Conservation (phyloP, 2,113 vertebrate genomes). For the Perognathus longimembris region DNA sequence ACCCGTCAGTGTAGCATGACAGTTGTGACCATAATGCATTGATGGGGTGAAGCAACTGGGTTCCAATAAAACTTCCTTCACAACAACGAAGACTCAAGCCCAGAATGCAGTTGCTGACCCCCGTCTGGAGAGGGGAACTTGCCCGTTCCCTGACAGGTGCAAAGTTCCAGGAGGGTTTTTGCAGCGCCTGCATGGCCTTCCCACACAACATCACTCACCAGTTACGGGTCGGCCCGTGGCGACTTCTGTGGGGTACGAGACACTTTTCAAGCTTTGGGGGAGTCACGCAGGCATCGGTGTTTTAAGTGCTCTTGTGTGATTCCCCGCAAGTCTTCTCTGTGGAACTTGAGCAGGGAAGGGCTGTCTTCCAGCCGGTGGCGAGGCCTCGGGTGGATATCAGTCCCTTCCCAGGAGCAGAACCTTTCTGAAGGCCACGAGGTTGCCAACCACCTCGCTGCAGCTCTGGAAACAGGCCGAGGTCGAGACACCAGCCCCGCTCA, state of each 20-base stretch:
- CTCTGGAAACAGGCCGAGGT: background rate
- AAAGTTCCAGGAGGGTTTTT: background rate
- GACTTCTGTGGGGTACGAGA: background rate
- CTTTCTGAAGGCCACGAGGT: background rate
- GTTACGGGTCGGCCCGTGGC: background rate
- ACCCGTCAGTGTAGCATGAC: background rate
- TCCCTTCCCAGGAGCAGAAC: too few species aligned
- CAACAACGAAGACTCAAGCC: background rate
- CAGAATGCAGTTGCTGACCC: background rate
- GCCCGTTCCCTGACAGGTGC: background rate
- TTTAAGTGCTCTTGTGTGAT: background rate
- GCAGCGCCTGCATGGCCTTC: too few species aligned
- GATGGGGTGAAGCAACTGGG: accelerated
- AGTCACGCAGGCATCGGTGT: background rate
- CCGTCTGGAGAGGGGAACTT: background rate
- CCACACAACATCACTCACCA: background rate
- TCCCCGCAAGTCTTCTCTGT: too few species aligned
- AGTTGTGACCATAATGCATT: background rate
- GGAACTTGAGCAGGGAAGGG: background rate
- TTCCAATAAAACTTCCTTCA: background rate
- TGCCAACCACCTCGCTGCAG: background rate
- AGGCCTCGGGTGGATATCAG: background rate
- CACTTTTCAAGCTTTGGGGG: background rate
- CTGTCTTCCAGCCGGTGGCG: accelerated
- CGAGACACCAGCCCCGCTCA: background rate